Evolutionary conservation across 2,888 invertebrate genomes (phyloP).

Genomic region (Cerastis leucographa): DNA sequence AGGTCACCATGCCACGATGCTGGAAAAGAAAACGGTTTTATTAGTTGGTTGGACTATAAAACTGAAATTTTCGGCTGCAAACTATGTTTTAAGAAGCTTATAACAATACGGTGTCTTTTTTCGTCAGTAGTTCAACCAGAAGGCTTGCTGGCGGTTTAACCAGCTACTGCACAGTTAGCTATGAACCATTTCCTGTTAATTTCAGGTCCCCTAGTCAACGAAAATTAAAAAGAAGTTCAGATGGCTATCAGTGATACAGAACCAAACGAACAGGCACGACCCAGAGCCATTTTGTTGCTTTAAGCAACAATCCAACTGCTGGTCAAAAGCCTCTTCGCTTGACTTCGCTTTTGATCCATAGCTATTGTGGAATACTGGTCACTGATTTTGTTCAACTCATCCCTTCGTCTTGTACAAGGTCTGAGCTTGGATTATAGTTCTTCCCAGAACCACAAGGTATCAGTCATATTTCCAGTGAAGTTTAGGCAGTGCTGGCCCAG

Average conservation of each 20-base stretch:
- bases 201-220: neutral
- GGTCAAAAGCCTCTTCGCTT: neutral
- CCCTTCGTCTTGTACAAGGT: neutral
- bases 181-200: neutral
- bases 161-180: neutral
- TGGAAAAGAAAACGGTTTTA: conserved; percentile 68
- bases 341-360: neutral
- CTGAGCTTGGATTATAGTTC: neutral
- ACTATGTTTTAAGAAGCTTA: neutral
- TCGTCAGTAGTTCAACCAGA: neutral
- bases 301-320: too few relatives aligned
- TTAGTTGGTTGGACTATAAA: neutral
- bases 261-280: neutral
- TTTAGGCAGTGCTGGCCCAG: too few relatives aligned
- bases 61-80: neutral
- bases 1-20: conserved; percentile 88
- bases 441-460: neutral
- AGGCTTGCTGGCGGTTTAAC: neutral
- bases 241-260: neutral
- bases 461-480: too few relatives aligned
- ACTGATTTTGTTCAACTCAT: neutral
- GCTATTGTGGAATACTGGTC: neutral
- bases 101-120: neutral
- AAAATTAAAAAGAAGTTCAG: neutral
- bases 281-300: neutral